Evolutionary conservation across 2,888 invertebrate species (phyloP).

Genomic region (Melanotus villosus): DNA sequence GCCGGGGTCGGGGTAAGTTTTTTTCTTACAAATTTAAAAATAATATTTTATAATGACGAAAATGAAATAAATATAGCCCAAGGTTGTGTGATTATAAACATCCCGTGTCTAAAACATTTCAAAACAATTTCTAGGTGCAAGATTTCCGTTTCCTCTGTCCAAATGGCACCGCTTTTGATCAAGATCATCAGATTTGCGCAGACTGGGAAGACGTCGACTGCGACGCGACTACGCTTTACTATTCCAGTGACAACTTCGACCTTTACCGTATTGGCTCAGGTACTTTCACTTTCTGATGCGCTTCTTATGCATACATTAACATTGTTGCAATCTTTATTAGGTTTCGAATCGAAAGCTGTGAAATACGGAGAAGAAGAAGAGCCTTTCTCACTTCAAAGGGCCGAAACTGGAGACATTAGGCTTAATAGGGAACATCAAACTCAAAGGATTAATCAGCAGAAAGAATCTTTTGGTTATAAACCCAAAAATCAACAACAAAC

Average conservation of each 20-base stretch:
- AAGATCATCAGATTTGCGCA: constrained; percentile 92
- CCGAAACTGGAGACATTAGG: constrained; percentile 75
- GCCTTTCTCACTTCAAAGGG: constrained; percentile 80
- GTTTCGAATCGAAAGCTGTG: constrained; percentile 78
- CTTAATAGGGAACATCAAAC: constrained; percentile 66
- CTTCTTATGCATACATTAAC: constrained; percentile 4
- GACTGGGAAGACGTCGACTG: constrained; percentile 94
- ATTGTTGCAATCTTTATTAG: constrained; percentile 56
- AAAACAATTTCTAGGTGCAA: constrained; percentile 71
- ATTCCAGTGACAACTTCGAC: constrained; percentile 88
- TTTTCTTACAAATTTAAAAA: neutral
- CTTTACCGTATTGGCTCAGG: constrained; percentile 86
- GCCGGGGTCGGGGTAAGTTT: constrained; percentile 80
- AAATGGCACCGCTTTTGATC: constrained; percentile 92
- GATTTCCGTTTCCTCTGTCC: constrained; percentile 92
- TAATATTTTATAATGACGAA: neutral
- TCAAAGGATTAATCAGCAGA: constrained; percentile 65
- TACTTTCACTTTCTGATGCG: constrained; percentile 52
- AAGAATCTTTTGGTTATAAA: constrained; percentile 54
- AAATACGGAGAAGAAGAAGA: constrained; percentile 78
- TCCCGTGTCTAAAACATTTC: neutral
- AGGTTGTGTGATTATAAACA: neutral
- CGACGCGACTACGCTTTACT: constrained; percentile 83
- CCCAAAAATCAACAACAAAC: constrained; percentile 57
- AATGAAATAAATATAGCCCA: neutral